phyloP scores from a whole-genome alignment of 37 sponge, comb jelly and placozoan species.

The Eunapius fragilis region DNA sequence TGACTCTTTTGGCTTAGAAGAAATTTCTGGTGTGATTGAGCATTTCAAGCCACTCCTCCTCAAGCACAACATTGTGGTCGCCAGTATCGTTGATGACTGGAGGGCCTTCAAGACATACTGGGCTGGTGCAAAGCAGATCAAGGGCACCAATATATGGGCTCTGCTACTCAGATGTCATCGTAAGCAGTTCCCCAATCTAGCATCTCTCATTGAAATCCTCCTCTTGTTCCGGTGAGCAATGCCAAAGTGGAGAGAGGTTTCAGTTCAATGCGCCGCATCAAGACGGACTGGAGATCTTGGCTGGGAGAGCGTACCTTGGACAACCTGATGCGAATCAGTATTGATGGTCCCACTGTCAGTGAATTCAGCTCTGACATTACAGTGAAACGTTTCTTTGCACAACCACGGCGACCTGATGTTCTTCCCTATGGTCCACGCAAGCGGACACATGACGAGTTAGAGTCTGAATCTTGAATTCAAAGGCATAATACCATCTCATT shows the following conservation, averaged over 20 bases:
- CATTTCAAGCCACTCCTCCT: slow-evolving; percentile 22
- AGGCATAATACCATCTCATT: no score
- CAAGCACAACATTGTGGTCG: background rate
- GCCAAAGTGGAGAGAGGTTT: slow-evolving; percentile 36
- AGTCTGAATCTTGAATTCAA: no score
- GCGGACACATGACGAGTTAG: slow-evolving; percentile 9
- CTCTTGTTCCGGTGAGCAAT: slow-evolving; percentile 38
- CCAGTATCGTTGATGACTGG: slow-evolving; percentile 15
- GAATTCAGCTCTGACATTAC: slow-evolving; percentile 2
- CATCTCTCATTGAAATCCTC: slow-evolving; percentile 22
- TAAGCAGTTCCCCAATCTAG: slow-evolving; percentile 19
- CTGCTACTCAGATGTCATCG: slow-evolving; percentile 18
- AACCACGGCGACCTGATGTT: slow-evolving; percentile 10
- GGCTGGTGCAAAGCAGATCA: background rate
- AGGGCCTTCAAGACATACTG: slow-evolving; percentile 19
- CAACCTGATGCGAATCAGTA: slow-evolving; percentile 39
- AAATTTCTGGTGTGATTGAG: slow-evolving; percentile 1
- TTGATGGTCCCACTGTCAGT: slow-evolving; percentile 9
- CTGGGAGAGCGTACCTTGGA: slow-evolving; percentile 22
- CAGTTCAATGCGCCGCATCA: slow-evolving; percentile 32
- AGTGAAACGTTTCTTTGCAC: slow-evolving; percentile 15
- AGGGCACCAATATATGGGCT: slow-evolving; percentile 15
- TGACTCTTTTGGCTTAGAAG: slow-evolving; percentile 5
- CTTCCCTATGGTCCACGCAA: slow-evolving; percentile 32
- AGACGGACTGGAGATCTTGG: slow-evolving; percentile 37